Conservation (phyloP, 1,140 invertebrate species). For the Lepidotrigona ventralis region DNA sequence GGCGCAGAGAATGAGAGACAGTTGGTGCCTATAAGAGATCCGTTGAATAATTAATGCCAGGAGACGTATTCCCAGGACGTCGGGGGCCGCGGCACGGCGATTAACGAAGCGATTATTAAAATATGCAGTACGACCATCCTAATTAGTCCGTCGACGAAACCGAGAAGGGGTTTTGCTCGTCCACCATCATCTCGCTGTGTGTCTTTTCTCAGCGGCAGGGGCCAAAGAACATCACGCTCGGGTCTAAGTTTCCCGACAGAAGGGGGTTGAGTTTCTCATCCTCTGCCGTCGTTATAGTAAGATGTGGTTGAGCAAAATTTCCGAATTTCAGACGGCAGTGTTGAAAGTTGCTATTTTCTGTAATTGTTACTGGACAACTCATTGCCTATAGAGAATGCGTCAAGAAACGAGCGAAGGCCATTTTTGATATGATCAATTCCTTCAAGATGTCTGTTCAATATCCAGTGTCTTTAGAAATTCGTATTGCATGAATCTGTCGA, state of each 20-base stretch:
- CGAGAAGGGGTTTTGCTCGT: slow-evolving; percentile 28
- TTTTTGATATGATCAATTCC: too few relatives aligned
- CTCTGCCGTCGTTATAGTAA: background rate
- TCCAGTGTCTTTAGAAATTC: too few relatives aligned
- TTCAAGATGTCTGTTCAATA: too few relatives aligned
- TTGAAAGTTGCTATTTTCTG: too few relatives aligned
- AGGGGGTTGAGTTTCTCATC: slow-evolving; percentile 11
- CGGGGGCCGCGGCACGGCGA: slow-evolving; percentile 25
- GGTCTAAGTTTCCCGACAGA: background rate
- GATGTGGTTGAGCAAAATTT: too few relatives aligned
- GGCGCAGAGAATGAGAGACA: slow-evolving; percentile 34
- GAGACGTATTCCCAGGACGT: slow-evolving; percentile 48
- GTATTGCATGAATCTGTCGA: too few relatives aligned
- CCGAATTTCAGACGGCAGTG: too few relatives aligned
- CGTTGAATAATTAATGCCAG: slow-evolving; percentile 64
- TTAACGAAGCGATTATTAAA: slow-evolving; percentile 66
- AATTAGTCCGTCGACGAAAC: slow-evolving; percentile 55
- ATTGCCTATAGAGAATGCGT: too few relatives aligned
- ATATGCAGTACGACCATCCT: slow-evolving; percentile 56
- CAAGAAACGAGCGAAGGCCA: too few relatives aligned
- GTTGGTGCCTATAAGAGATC: slow-evolving; percentile 54
- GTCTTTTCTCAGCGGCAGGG: background rate
- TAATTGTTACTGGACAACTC: background rate
- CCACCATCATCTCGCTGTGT: background rate
- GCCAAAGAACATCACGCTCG: background rate